Evolutionary conservation across 2,797 vertebrate species (phyloP).

Genomic region (Pangasius larnaudii): DNA sequence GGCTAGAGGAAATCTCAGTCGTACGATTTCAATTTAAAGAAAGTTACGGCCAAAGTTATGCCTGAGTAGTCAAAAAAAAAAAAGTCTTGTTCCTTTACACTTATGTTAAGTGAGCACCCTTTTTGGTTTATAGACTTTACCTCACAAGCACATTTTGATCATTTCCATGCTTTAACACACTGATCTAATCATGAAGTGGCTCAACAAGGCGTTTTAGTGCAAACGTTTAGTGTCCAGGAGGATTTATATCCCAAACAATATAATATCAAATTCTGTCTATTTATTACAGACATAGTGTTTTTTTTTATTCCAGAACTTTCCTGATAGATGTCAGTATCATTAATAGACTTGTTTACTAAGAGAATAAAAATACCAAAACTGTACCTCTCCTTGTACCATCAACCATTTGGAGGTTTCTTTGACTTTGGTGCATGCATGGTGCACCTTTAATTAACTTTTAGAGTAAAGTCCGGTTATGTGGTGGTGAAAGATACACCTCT

Average conservation of each 20-base stretch:
- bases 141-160: not conserved
- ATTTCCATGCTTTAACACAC: not conserved
- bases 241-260: not conserved
- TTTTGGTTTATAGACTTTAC: not conserved
- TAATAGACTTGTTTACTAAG: not conserved
- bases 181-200: not conserved
- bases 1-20: not conserved
- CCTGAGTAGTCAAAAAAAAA: not conserved
- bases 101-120: not conserved
- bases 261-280: not conserved
- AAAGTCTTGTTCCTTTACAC: not conserved
- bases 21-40: not conserved
- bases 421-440: not conserved
- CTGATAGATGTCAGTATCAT: not conserved
- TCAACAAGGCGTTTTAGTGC: not conserved
- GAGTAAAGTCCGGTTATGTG: too few species aligned
- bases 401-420: not conserved
- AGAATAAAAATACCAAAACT: not conserved
- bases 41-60: not conserved
- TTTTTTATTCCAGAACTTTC: not conserved
- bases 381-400: not conserved
- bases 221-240: not conserved
- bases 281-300: not conserved
- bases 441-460: not conserved
- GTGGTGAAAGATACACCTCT: not conserved